Evolutionary conservation across 2,113 vertebrate species (phyloP).

Genomic region (Anser cygnoides): DNA sequence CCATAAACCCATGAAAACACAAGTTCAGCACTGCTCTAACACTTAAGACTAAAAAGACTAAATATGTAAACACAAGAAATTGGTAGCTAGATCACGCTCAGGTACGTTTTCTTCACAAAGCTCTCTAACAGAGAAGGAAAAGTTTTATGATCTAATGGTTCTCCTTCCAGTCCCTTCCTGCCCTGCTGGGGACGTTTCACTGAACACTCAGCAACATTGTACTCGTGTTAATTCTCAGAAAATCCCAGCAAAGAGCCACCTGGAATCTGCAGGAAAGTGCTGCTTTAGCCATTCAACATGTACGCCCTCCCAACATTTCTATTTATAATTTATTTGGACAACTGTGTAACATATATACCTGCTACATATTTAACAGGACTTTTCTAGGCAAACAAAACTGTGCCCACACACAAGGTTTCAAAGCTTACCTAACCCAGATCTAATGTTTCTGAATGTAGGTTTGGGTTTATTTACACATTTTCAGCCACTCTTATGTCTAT

Average conservation of each 20-base stretch:
- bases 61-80: too few relatives aligned
- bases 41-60: not conserved
- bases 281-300: constrained; percentile 30
- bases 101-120: not conserved
- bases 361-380: not conserved
- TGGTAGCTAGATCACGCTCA: not conserved
- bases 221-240: constrained; percentile 22
- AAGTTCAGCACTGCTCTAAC: not conserved
- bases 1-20: not conserved
- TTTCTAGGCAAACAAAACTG: constrained; percentile 48
- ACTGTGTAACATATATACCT: constrained; percentile 9
- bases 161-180: not conserved
- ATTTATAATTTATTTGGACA: constrained; percentile 50
- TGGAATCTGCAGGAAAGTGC: not conserved
- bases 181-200: not conserved
- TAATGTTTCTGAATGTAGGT: constrained; percentile 25
- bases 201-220: not conserved
- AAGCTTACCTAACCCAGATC: constrained; percentile 41
- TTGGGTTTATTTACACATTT: constrained; percentile 45
- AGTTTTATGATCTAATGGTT: not conserved
- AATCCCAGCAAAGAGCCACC: not conserved
- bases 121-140: not conserved
- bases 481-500: constrained; percentile 16
- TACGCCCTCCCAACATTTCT: not conserved
- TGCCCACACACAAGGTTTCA: constrained; percentile 26